These are phyloP conservation scores for Suncus etruscus DNA, from an alignment of 2,113 vertebrate genomes.

Conservation along the genomic window DNA sequence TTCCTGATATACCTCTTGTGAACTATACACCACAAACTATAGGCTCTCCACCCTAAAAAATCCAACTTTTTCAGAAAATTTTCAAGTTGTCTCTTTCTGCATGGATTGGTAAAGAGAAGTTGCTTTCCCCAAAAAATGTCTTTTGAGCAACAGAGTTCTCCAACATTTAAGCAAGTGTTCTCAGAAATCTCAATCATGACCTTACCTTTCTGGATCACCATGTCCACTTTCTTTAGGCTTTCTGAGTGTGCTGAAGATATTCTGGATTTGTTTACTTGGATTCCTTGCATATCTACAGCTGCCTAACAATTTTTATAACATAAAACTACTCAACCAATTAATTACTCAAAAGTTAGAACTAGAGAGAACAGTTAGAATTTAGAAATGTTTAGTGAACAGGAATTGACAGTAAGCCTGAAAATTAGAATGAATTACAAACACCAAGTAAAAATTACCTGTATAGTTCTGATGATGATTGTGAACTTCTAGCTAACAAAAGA, in stretches of 20 bases:
- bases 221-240: background rate
- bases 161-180: background rate
- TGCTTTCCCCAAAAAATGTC: background rate
- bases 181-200: background rate
- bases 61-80: conserved; percentile 1
- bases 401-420: background rate
- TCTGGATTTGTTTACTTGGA: background rate
- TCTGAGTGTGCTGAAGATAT: too few species aligned
- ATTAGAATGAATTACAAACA: conserved; percentile 33
- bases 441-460: conserved; percentile 53
- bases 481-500: conserved; percentile 56
- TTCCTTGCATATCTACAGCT: background rate
- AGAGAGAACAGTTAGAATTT: background rate
- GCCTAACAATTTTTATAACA: background rate
- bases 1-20: background rate
- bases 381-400: background rate
- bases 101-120: background rate
- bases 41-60: background rate
- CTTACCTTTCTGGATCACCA: background rate
- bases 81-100: background rate
- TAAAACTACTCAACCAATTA: background rate
- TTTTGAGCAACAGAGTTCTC: background rate
- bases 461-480: background rate
- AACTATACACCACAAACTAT: background rate
- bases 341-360: background rate